These are phyloP conservation scores for Lasioglossum lativentre DNA, from an alignment of 2,888 invertebrate species.

Conservation along the genomic window DNA sequence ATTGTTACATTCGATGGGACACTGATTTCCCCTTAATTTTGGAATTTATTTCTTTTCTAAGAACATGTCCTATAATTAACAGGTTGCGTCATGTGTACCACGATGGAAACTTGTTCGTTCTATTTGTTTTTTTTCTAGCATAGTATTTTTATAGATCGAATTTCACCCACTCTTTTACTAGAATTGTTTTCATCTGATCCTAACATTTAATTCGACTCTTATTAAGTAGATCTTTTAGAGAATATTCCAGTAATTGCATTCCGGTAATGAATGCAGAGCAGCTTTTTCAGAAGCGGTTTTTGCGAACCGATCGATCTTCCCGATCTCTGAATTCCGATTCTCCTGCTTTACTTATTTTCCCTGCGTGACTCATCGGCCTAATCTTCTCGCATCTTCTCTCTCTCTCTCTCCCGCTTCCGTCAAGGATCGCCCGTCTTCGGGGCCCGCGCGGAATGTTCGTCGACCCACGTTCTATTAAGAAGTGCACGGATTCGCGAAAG, in stretches of 20 bases:
- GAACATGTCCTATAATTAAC: background rate
- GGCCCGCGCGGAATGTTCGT: constrained; percentile 33
- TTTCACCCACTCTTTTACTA: background rate
- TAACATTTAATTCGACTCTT: background rate
- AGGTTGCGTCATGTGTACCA: too few species aligned
- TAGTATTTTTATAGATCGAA: background rate
- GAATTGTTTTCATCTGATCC: too few species aligned
- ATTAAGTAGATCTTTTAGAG: background rate
- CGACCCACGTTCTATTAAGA: constrained; percentile 43
- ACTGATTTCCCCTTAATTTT: background rate
- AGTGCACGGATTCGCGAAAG: constrained; percentile 47
- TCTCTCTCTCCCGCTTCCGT: background rate
- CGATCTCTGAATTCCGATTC: constrained; percentile 25
- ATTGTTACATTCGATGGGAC: too few species aligned
- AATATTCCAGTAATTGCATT: background rate
- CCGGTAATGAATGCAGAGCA: background rate
- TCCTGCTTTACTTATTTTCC: constrained; percentile 4
- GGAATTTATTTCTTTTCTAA: background rate
- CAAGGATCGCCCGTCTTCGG: background rate
- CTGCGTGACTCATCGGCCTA: constrained; percentile 51
- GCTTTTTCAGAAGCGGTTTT: background rate
- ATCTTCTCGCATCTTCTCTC: constrained; percentile 33
- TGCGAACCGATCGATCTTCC: background rate
- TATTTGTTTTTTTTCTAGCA: background rate
- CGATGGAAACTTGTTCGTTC: too few species aligned